Percentiles rank a stretch among this genome's conserved stretches.
Conservation (phyloP, 2,797 vertebrate genomes). For the Borostomias antarcticus region DNA sequence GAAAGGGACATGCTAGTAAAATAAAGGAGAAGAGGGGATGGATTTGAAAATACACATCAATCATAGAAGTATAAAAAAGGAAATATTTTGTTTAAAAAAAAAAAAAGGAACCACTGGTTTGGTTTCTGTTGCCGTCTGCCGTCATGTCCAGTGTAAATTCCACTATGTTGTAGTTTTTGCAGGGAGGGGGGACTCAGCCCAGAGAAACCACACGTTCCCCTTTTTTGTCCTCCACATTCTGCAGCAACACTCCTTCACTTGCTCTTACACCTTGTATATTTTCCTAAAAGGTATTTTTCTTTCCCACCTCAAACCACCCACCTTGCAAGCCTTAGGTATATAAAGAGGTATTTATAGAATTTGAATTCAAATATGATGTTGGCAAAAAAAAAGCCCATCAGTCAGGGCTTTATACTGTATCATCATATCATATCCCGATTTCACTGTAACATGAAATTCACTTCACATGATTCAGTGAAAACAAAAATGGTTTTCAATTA, state of each 20-base stretch:
- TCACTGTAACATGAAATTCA: constrained; percentile 26
- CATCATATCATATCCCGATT: constrained; percentile 8
- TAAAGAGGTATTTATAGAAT: constrained; percentile 46
- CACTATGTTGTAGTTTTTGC: constrained; percentile 54
- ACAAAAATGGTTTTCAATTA: constrained; percentile 36
- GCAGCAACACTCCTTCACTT: constrained; percentile 55
- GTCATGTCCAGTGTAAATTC: constrained; percentile 57
- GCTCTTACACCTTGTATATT: constrained; percentile 65
- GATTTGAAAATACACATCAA: constrained; percentile 35
- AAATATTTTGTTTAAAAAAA: constrained; percentile 4
- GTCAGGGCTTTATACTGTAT: constrained; percentile 28
- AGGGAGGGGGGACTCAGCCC: constrained; percentile 35
- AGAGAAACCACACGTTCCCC: constrained; percentile 65
- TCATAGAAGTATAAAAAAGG: constrained; percentile 34
- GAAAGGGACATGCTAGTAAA: background rate
- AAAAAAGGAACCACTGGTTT: constrained; percentile 14
- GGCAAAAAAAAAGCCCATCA: constrained; percentile 23
- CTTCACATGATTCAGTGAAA: constrained; percentile 33
- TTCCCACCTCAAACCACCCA: constrained; percentile 63
- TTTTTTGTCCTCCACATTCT: constrained; percentile 49
- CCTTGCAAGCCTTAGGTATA: constrained; percentile 41
- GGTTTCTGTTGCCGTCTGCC: constrained; percentile 50
- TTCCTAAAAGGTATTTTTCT: constrained; percentile 54
- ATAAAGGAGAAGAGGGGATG: constrained; percentile 4
- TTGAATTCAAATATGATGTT: constrained; percentile 22